Conservation (phyloP, 1,140 invertebrate genomes). For the Batillaria attramentaria region DNA sequence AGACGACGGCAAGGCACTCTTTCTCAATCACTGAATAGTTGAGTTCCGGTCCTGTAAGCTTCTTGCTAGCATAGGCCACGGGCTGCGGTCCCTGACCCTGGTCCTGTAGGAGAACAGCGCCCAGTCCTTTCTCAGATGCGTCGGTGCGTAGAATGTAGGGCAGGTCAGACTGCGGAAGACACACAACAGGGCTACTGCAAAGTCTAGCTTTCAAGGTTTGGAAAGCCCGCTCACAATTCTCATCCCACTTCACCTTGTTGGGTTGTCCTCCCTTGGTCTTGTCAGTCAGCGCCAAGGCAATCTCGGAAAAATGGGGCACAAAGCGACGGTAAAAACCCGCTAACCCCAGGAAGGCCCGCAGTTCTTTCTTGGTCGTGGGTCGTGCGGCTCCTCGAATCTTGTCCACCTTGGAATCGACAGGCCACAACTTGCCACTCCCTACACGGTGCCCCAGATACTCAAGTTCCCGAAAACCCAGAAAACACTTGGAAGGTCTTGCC, state of each 20-base stretch:
- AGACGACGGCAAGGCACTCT: slow-evolving; percentile 70
- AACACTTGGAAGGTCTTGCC: slow-evolving; percentile 45
- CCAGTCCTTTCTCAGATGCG: slow-evolving; percentile 45
- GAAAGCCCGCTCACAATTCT: slow-evolving; percentile 14
- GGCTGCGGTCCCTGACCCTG: slow-evolving; percentile 37
- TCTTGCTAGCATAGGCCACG: slow-evolving; percentile 49
- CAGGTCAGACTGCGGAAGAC: slow-evolving; percentile 60
- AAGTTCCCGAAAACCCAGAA: slow-evolving; percentile 33
- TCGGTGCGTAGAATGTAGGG: slow-evolving; percentile 61
- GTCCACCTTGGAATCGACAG: slow-evolving; percentile 61
- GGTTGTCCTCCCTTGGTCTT: slow-evolving; percentile 20
- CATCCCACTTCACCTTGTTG: slow-evolving; percentile 12
- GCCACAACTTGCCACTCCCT: slow-evolving; percentile 46
- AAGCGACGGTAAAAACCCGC: slow-evolving; percentile 45
- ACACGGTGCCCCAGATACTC: slow-evolving; percentile 43
- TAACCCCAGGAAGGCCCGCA: slow-evolving; percentile 54
- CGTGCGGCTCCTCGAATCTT: slow-evolving; percentile 61
- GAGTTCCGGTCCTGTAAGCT: slow-evolving; percentile 33
- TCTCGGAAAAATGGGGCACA: slow-evolving; percentile 46
- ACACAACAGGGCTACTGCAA: slow-evolving; percentile 29
- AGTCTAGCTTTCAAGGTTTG: slow-evolving; percentile 34
- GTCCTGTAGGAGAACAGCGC: slow-evolving; percentile 48
- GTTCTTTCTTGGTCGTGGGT: slow-evolving; percentile 64
- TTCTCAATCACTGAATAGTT: slow-evolving; percentile 69
- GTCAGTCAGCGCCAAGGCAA: slow-evolving; percentile 48